phyloP scores from a whole-genome alignment of 2,113 vertebrate species.

The Synchiropus splendidus region DNA sequence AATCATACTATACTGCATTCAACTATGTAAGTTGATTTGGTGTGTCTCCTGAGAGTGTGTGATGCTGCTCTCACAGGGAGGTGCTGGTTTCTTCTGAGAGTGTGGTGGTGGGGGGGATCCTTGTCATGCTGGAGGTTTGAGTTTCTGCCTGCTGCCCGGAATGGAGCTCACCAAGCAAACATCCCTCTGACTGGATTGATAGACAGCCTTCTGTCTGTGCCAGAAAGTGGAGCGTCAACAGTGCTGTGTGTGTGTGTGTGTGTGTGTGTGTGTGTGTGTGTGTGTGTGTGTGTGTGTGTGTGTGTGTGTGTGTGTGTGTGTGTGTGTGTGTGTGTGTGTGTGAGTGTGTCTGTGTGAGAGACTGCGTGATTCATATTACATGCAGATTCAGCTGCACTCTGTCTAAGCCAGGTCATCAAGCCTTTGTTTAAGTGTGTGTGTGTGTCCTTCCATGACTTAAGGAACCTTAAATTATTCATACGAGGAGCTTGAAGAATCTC shows the following conservation, averaged over 20 bases:
- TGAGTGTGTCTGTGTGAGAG: conserved; percentile 32
- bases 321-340: conserved; percentile 29
- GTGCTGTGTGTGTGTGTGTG: no score
- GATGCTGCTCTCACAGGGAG: no score
- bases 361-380: conserved; percentile 51
- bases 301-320: conserved; percentile 38
- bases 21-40: no score
- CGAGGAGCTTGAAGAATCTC: conserved; percentile 54
- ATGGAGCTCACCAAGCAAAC: conserved; percentile 3
- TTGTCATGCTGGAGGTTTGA: conserved; percentile 7
- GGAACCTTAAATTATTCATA: conserved; percentile 61
- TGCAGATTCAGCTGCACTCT: conserved; percentile 40
- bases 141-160: conserved; percentile 32
- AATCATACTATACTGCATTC: no score
- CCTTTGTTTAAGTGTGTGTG: conserved; percentile 33
- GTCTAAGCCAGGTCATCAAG: conserved; percentile 45
- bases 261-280: conserved; percentile 32
- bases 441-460: conserved; percentile 39
- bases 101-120: no score
- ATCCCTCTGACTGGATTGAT: conserved; percentile 3
- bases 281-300: conserved; percentile 36
- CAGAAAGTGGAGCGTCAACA: conserved; percentile 61
- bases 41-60: no score
- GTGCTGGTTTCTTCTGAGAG: no score
- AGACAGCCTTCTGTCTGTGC: conserved; percentile 19